Evolutionary conservation across 2,888 invertebrate species (phyloP), one percentile per base, ranked within the genome.

Genomic region (Archips xylosteana): DNA sequence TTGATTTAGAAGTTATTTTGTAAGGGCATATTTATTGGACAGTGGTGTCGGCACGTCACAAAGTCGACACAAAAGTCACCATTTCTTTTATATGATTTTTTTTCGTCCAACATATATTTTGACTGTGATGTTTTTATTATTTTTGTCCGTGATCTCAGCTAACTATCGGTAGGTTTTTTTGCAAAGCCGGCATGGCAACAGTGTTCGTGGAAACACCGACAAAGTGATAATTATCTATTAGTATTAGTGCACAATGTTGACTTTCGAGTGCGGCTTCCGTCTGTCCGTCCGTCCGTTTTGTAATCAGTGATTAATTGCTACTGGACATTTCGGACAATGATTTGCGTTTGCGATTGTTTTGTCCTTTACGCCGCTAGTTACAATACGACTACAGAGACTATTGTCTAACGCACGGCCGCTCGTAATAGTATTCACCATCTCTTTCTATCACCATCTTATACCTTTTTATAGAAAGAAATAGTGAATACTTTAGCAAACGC

Each of bases 101-200:
- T 80, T 75, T 86, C 86, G 84, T 82, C 90, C 88, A 88, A 92
- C 91, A 92, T 94, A 93, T 94, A 94, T 94, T 94, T 94, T 94
- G 94, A 94, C 94, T 92, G 89, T 92, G 94, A 93, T 94, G 94
- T 94, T 94, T 94, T 94, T 94, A 94, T 94, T 93, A 94, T 92
- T 94, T 94, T 92, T 92, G 94, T 93, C 85, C 90, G 89, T 90
- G 91, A 91, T 89, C 86, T 85, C 85, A 85, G 86, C 84, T 84
- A 84, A 85, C 86, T 89, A 87, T 88, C 83, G 87, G 82, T 23
- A 23, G 78, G 80, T 90, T 91, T 90, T 88, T 87, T 88, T 80
- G 78, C 79, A 88, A 90, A 89, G 91, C 79, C 87, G 88, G 87
- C 87, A 79, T 0, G 83, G 88, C 87, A 86, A 76, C 75, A 75